Conservation (phyloP, 2,888 invertebrate genomes). For the Bibio marci region DNA sequence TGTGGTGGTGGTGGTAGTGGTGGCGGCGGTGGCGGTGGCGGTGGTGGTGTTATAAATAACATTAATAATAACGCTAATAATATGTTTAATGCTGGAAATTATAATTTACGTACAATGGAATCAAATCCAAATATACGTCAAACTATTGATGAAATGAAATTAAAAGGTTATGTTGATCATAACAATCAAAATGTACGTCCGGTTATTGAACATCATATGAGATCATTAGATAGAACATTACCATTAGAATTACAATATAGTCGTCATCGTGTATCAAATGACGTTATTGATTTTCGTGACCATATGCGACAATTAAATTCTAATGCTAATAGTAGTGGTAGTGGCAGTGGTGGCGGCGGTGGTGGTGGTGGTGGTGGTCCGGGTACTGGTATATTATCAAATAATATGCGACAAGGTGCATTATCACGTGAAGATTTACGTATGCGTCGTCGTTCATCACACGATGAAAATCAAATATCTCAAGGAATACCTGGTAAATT, state of each 20-base stretch:
- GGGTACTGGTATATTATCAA: constrained; percentile 11
- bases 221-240: constrained; percentile 27
- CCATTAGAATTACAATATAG: constrained; percentile 28
- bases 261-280: constrained; percentile 23
- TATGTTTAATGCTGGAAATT: too few species aligned
- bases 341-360: constrained; percentile 8
- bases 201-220: constrained; percentile 27
- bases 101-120: constrained; percentile 12
- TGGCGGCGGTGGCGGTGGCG: too few species aligned
- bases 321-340: too few species aligned
- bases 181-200: constrained; percentile 15
- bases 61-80: too few species aligned
- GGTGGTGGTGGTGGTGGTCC: constrained; percentile 24
- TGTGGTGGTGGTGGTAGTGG: too few species aligned
- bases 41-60: too few species aligned
- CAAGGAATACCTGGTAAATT: constrained; percentile 8
- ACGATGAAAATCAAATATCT: constrained; percentile 28
- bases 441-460: constrained; percentile 29
- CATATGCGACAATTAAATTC: constrained; percentile 26
- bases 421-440: constrained; percentile 28
- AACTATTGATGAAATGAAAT: constrained; percentile 11
- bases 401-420: constrained; percentile 8
- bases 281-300: constrained; percentile 25
- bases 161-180: constrained; percentile 6
- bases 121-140: constrained; percentile 12